These are phyloP conservation scores for Belgica antarctica DNA, from an alignment of 2,888 invertebrate species.

Conservation along the genomic window DNA sequence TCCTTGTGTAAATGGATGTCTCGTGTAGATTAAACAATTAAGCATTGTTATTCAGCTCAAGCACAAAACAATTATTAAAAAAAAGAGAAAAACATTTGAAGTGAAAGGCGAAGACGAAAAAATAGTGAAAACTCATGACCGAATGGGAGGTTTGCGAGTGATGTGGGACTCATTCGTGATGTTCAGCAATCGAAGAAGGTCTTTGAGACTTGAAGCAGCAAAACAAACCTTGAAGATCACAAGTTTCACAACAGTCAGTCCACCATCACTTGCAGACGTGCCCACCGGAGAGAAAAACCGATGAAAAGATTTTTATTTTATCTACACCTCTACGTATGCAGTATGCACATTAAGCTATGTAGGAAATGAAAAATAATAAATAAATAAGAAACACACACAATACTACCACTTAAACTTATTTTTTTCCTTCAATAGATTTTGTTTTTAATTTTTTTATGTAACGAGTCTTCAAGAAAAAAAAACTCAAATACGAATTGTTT, in stretches of 20 bases:
- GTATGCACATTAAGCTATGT: constrained; percentile 20
- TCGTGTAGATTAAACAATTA: constrained; percentile 25
- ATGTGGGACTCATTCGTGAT: too few species aligned
- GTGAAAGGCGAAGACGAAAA: constrained; percentile 34
- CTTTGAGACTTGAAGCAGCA: too few species aligned
- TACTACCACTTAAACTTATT: neutral
- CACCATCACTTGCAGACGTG: too few species aligned
- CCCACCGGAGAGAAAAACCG: neutral
- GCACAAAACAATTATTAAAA: constrained; percentile 37
- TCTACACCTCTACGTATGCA: constrained; percentile 9
- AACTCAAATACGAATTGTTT: neutral
- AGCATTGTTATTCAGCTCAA: constrained; percentile 37
- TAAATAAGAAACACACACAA: neutral
- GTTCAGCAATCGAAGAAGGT: too few species aligned
- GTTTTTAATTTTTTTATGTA: constrained; percentile 9
- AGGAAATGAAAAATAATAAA: constrained; percentile 40
- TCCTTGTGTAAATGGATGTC: neutral
- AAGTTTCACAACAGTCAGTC: too few species aligned
- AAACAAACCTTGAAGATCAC: too few species aligned
- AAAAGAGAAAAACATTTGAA: constrained; percentile 17
- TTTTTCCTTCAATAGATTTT: too few species aligned
- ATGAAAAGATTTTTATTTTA: constrained; percentile 15
- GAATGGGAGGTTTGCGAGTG: too few species aligned
- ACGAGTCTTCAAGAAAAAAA: neutral
- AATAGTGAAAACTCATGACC: neutral